These are phyloP conservation scores for Cotesia vestalis DNA, from an alignment of 1,140 invertebrate species.

Conservation along the genomic window DNA sequence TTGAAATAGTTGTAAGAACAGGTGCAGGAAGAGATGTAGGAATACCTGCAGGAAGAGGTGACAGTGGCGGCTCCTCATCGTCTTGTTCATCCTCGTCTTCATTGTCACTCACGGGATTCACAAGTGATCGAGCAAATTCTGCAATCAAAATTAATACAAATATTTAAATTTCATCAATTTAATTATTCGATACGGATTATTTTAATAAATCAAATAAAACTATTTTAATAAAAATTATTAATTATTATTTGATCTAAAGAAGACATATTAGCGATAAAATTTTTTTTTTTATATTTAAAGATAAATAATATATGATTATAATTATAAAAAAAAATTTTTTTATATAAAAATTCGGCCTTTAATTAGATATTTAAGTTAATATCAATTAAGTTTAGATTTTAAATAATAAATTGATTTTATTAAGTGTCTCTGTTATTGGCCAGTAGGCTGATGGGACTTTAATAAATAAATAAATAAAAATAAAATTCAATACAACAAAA, in stretches of 20 bases:
- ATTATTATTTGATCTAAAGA: not conserved
- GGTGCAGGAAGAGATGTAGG: constrained; percentile 14
- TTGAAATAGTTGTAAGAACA: not conserved
- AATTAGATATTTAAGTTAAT: no score
- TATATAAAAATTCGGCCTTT: no score
- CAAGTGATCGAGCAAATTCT: constrained; percentile 87
- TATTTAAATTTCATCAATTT: constrained; percentile 1
- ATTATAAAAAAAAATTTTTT: no score
- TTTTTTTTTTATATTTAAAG: no score
- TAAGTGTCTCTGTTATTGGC: no score
- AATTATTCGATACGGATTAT: not conserved
- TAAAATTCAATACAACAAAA: no score
- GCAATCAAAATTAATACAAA: constrained; percentile 48
- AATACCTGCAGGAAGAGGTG: constrained; percentile 48
- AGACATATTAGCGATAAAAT: no score
- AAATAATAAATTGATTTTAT: no score
- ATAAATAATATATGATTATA: no score
- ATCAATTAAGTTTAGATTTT: no score
- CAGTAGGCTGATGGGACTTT: no score
- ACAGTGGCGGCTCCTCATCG: constrained; percentile 71
- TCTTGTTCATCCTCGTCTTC: constrained; percentile 82
- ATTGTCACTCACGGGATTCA: constrained; percentile 79
- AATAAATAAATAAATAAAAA: no score
- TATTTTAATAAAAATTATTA: not conserved
- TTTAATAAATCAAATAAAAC: constrained; percentile 4